Base-by-base conservation (phyloP, 2,888 invertebrate species). In the Pedicia rivosa region DNA sequence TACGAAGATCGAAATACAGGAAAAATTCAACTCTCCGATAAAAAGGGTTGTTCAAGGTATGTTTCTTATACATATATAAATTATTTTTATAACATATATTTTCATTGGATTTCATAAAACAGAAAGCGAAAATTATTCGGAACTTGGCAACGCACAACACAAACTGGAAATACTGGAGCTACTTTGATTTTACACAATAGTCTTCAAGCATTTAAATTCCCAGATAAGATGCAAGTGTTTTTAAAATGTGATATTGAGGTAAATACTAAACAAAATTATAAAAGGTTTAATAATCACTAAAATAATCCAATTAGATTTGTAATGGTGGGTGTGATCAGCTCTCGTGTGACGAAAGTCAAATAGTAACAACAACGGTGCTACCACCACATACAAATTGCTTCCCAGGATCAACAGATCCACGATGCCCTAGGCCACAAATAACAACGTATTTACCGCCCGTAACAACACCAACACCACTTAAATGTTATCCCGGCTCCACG, bases 181-280 rank as follows among this genome's bases (percentile, higher is more conserved):
- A 74, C 72, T 4, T 56, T 72, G 16, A 69, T 77, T 26, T 71
- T 75, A 14, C 73, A 74, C 50, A 75, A 74, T 45, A 73, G 70
- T 55, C 66, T 80, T 9, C 73, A 70, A 46, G 76, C 79, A 0
- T 80, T 80, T 59, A 72, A 78, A 43, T 80, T 80, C 51, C 79
- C 79, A 1, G 79, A 79, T 43, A 71, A 70, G 15, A 72, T 73
- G 43, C 74, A 78, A 58, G 76, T 80, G 1, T 78, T 70, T 47
- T 56, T 80, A 3, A 77, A 77, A n/a, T 80, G 80, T 55, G 79
- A 79, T 48, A 73, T 80, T 43, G 78, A 78, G 66, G 74, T 75
- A 60, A 58, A 50, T 35, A 35, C 2, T 2, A 7, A 27, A 5
- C 10, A 26, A 26, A 10, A 10, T 10, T 10, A 10, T 10, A 26